Evolutionary conservation across 2,888 invertebrate genomes (phyloP).

Genomic region (Idaea straminata): DNA sequence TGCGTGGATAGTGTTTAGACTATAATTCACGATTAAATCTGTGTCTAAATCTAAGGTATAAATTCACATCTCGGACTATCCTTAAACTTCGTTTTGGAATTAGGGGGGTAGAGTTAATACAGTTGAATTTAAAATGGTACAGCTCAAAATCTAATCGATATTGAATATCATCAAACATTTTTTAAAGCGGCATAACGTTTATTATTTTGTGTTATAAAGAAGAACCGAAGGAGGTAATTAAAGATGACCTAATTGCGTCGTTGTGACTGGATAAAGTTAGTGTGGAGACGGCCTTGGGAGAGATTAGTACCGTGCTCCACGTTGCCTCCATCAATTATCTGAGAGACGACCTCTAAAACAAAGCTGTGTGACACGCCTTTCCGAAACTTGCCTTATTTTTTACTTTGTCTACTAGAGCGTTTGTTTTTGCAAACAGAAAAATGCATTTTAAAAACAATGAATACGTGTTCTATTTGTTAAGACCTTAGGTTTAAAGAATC

Average conservation of each 20-base stretch:
- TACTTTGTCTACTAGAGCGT: not conserved
- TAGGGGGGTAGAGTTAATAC: too few species aligned
- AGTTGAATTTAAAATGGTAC: too few species aligned
- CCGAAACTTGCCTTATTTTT: conserved; percentile 2
- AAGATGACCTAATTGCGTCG: conserved; percentile 24
- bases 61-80: too few species aligned
- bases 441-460: not conserved
- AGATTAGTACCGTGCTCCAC: conserved; percentile 57
- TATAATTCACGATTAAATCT: too few species aligned
- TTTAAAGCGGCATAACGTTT: not conserved
- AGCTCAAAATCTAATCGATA: too few species aligned
- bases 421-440: not conserved
- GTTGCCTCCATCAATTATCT: conserved; percentile 69
- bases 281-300: conserved; percentile 44
- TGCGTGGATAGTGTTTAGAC: too few species aligned
- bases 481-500: too few species aligned
- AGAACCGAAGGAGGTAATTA: conserved; percentile 32
- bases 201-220: conserved; percentile 14
- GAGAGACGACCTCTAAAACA: not conserved
- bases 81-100: too few species aligned
- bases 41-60: too few species aligned
- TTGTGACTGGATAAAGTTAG: conserved; percentile 52
- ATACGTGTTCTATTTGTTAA: too few species aligned
- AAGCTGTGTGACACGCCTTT: conserved; percentile 6
- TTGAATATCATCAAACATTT: not conserved